Evolutionary conservation across 2,797 vertebrate species (phyloP).

Genomic region (Podarcis lilfordi): DNA sequence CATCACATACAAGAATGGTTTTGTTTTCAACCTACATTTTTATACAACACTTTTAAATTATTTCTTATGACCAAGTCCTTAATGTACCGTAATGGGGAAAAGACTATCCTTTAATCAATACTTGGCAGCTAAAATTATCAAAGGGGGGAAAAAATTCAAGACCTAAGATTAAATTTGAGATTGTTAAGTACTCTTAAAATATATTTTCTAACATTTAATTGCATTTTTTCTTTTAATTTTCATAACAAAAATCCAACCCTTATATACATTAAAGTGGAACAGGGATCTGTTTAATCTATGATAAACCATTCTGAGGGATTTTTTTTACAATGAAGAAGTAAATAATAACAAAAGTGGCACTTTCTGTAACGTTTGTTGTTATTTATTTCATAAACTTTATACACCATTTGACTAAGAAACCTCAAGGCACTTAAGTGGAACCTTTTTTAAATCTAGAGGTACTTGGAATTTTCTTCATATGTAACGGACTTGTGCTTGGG

Average conservation of each 20-base stretch:
- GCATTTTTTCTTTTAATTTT: too few species aligned
- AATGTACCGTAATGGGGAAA: background rate
- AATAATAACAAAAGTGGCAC: too few species aligned
- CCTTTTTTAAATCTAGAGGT: background rate
- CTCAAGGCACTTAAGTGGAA: background rate
- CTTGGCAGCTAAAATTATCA: background rate
- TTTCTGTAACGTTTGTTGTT: too few species aligned
- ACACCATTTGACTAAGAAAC: background rate
- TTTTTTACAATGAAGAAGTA: too few species aligned
- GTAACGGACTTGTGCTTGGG: background rate
- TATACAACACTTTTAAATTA: too few species aligned
- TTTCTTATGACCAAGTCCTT: too few species aligned
- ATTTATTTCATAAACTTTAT: too few species aligned
- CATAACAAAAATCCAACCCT: background rate
- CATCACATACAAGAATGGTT: background rate
- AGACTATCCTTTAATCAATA: background rate
- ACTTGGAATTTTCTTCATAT: background rate
- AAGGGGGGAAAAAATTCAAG: too few species aligned
- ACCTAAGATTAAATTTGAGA: too few species aligned
- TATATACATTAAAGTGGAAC: background rate
- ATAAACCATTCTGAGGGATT: too few species aligned
- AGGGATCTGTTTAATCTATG: background rate
- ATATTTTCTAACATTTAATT: too few species aligned
- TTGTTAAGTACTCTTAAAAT: background rate
- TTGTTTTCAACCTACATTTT: background rate